Evolutionary conservation across 1,140 invertebrate species (phyloP), one percentile per base, ranked within the genome.

Genomic region (Mycetomoellerius zeteki): DNA sequence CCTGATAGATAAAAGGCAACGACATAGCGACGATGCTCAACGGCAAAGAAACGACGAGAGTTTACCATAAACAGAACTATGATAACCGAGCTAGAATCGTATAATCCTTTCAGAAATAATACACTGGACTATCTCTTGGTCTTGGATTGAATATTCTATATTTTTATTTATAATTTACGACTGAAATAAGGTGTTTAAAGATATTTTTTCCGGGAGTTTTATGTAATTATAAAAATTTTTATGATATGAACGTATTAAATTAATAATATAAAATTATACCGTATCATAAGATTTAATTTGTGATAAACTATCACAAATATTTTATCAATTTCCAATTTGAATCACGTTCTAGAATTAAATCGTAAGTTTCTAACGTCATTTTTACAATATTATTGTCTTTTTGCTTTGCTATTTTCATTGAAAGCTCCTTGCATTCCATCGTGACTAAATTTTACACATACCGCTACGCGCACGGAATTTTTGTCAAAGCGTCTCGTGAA

Each of bases 1-100:
- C 86, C 86, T 85, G 62, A 85, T 75, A 86, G 87, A 92, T 92
- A 91, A 92, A 86, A 90, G 62, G 64, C 64, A 24, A 67, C 86
- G 77, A 86, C 62, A 85, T 86, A 19, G 65, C 67, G 72, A 62
- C 73, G 64, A 73, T 71, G 33, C 16, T 69, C 37, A 64, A 86
- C 60, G 21, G 16, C 30, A 58, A 78, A 43, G 65, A 81, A 82
- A 82, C 27, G 43, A 73, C 43, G 54, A 75, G 56, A 75, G 54
- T 84, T 84, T 33, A 75, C 80, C 80, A n/a, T 54, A 62, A 84
- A 84, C 56, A 84, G 14, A 75, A n/a, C 37, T 60, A 14, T 37
- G 21, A 19, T 3, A 67, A 52, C 50, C 37, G 4, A 60, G 33
- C 7, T 82, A 82, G 37, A 84, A 75, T 62, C 19, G 24, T 37